Percentiles rank a stretch among this genome's conserved stretches.
These are phyloP conservation scores for Mola mola DNA, from an alignment of 2,113 vertebrate species.

Conservation along the genomic window DNA sequence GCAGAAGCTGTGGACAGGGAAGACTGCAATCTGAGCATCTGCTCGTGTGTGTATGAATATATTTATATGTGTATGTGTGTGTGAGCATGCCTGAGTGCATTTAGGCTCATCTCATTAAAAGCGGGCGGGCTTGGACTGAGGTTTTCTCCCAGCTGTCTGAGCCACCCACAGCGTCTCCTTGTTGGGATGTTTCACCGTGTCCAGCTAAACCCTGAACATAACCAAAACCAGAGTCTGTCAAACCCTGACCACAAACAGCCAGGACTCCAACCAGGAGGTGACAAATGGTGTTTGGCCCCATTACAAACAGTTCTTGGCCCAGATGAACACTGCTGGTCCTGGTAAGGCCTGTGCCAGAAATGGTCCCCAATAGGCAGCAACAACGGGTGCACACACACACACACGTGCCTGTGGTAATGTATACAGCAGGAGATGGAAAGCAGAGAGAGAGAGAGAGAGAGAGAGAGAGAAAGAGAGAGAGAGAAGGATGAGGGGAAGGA, in stretches of 20 bases:
- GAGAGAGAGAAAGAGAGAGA: conserved; percentile 34
- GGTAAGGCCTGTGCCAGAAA: too few species aligned
- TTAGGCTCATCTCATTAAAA: conserved; percentile 5
- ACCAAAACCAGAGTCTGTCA: too few species aligned
- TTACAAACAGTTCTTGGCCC: too few species aligned
- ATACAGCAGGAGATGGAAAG: conserved; percentile 59
- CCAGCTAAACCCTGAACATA: too few species aligned
- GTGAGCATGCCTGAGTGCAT: background rate
- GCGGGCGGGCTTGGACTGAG: conserved; percentile 11
- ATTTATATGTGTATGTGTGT: background rate
- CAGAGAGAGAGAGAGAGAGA: conserved; percentile 26
- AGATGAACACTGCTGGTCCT: too few species aligned
- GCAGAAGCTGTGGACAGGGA: conserved; percentile 1
- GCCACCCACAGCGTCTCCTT: conserved; percentile 43
- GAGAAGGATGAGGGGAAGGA: background rate
- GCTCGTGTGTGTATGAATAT: background rate
- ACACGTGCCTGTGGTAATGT: conserved; percentile 53
- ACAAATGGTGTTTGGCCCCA: too few species aligned
- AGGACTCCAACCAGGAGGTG: too few species aligned
- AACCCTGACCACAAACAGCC: too few species aligned
- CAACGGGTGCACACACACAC: too few species aligned
- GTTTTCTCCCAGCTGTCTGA: conserved; percentile 27
- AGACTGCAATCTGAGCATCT: too few species aligned
- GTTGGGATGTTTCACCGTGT: too few species aligned
- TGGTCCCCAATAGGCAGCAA: too few species aligned